Evolutionary conservation across 2,888 invertebrate genomes (phyloP).

Genomic region (Drosophila barbarae): DNA sequence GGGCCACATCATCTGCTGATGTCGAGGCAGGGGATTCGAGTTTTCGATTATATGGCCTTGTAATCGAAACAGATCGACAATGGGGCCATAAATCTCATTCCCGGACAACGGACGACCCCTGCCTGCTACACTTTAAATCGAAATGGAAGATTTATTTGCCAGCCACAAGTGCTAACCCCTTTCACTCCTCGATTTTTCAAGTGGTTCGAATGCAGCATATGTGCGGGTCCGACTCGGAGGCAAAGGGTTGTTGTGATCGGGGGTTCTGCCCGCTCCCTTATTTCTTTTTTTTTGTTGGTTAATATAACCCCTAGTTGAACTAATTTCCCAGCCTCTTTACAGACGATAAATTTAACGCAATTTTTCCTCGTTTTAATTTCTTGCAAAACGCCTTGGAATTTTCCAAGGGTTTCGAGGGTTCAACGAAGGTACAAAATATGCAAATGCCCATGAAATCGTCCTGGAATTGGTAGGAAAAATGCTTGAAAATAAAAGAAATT

Average conservation of each 20-base stretch:
- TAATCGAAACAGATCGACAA: conserved; percentile 79
- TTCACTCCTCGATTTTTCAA: conserved; percentile 18
- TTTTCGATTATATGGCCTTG: conserved; percentile 72
- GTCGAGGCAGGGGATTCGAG: conserved; percentile 15
- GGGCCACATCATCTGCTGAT: conserved; percentile 56
- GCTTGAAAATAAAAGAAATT: conserved; percentile 72
- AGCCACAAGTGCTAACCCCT: conserved; percentile 59
- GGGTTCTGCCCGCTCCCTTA: conserved; percentile 9
- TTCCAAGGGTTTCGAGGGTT: background rate
- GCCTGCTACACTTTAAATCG: conserved; percentile 64
- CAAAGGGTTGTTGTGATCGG: conserved; percentile 30
- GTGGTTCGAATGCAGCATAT: conserved; percentile 63
- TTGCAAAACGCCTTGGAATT: conserved; percentile 45
- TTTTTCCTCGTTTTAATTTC: conserved; percentile 54
- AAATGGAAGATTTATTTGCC: conserved; percentile 63
- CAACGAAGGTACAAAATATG: conserved; percentile 58
- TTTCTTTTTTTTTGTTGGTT: conserved; percentile 21
- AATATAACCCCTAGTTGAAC: conserved; percentile 62
- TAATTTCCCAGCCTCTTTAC: conserved; percentile 62
- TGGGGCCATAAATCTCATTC: conserved; percentile 77
- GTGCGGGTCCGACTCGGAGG: conserved; percentile 54
- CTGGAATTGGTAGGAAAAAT: conserved; percentile 56
- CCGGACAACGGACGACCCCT: conserved; percentile 14
- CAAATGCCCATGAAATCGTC: conserved; percentile 75
- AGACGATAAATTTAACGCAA: conserved; percentile 69